Evolutionary conservation across 1,140 invertebrate genomes (phyloP).

Genomic region (Leptoteleia sp.): DNA sequence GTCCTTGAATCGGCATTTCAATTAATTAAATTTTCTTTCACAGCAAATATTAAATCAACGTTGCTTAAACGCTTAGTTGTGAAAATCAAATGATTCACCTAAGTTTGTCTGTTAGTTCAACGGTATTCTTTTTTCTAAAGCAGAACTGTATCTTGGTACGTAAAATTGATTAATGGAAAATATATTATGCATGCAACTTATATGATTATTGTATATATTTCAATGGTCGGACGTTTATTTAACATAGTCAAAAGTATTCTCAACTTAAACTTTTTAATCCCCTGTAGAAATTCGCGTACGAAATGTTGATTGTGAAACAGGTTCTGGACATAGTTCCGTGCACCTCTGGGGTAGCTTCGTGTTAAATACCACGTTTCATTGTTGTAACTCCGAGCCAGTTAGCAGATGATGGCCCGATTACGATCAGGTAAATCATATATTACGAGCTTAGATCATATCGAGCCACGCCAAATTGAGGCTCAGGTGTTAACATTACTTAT

Average conservation of each 20-base stretch:
- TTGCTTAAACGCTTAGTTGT: no score
- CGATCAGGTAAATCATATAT: conserved; percentile 52
- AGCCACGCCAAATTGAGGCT: conserved; percentile 29
- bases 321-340: conserved; percentile 29
- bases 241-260: no score
- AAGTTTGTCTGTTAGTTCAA: no score
- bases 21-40: no score
- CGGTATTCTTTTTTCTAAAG: conserved; percentile 3
- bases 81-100: no score
- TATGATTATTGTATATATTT: no score
- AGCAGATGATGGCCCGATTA: conserved; percentile 46
- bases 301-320: conserved; percentile 31
- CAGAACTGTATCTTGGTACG: no score
- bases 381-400: conserved; percentile 42
- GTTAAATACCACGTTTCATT: conserved; percentile 46
- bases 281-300: conserved; percentile 14
- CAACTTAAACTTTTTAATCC: conserved; percentile 5
- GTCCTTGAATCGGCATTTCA: no score
- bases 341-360: conserved; percentile 19
- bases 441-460: conserved; percentile 40
- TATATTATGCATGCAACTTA: no score
- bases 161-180: no score
- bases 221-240: no score
- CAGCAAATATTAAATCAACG: no score
- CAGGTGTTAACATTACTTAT: conserved; percentile 55